Base-by-base conservation (phyloP, 1,140 invertebrate genomes). In the Drosophila triauraria region DNA sequence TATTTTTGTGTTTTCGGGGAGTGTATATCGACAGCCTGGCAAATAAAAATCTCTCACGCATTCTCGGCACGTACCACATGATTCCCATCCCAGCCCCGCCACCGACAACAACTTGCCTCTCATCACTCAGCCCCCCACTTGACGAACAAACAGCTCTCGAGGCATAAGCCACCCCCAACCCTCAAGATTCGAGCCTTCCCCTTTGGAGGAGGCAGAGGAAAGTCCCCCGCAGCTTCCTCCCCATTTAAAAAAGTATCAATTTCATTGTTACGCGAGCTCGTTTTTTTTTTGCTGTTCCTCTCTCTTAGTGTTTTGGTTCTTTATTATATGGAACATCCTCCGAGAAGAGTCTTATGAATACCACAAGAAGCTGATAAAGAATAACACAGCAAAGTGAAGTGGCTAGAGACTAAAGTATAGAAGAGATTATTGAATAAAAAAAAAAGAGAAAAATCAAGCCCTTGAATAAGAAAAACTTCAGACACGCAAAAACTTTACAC, bases 21-120 rank as follows among this genome's bases (percentile, higher is more conserved):
- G 68, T 78, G 70, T 88, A 88, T 88, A 88, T 88, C 78, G 85
- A 88, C 84, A 71, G 78, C 85, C 83, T 54, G 10, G 44, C 75
- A 88, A 88, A 88, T 88, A 88, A 88, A 88, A 88, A 88, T 88
- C 84, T 85, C 85, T 88, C 86, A 88, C 85, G 86, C 86, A 88
- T 88, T 88, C 85, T 35, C 75, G 75, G 85, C 85, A 88, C 85
- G 85, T 90, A 78, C 51, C 70, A 72, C 79, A 81, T 79, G 78
- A 79, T 64, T 69, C 84, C 50, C 46, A 40, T 44, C 46, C 64
- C 23, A 40, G 8, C 1, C 42, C 59, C 4, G 43, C 47, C 2
- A 23, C 50, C 42, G 20, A 12, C 13, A 35, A 6, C 25, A 25
- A 38, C 53, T 25, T 38, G 13, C 27, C 42, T 46, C 75, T 61